Percentiles rank a stretch among this genome's conserved stretches.
phyloP scores from a whole-genome alignment of 2,888 invertebrate species.

The Eudemis profundana region DNA sequence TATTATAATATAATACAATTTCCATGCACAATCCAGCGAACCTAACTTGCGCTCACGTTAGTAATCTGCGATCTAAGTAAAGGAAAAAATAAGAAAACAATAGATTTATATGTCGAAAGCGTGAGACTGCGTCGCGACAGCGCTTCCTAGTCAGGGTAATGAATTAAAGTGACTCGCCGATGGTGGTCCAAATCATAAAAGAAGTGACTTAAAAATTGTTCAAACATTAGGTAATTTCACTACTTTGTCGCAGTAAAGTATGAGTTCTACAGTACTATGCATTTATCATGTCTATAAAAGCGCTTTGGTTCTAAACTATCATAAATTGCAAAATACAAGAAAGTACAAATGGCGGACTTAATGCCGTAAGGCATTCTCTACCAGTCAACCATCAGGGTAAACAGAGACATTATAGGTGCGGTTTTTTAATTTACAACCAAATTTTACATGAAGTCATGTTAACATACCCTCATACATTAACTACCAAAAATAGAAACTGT shows the following conservation, averaged over 20 bases:
- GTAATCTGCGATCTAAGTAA: constrained; percentile 9
- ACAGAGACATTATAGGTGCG: too few relatives aligned
- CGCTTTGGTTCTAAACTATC: too few relatives aligned
- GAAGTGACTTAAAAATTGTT: constrained; percentile 5
- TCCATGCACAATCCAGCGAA: constrained; percentile 18
- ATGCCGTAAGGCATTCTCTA: too few relatives aligned
- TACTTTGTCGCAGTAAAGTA: not conserved
- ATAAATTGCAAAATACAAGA: too few relatives aligned
- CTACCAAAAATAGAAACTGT: too few relatives aligned
- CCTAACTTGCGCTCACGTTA: constrained; percentile 11
- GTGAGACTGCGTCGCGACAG: constrained; percentile 60
- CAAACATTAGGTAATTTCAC: not conserved
- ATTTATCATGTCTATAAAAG: too few relatives aligned
- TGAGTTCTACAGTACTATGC: too few relatives aligned
- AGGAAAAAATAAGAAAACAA: constrained; percentile 54
- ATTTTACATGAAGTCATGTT: too few relatives aligned
- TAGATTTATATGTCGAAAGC: constrained; percentile 58
- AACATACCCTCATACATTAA: too few relatives aligned
- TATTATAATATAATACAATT: not conserved
- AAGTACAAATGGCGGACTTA: too few relatives aligned
- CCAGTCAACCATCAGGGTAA: too few relatives aligned
- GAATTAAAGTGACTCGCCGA: constrained; percentile 37
- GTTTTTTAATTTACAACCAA: too few relatives aligned
- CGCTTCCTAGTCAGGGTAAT: constrained; percentile 49
- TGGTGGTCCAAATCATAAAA: constrained; percentile 45